phyloP scores from a whole-genome alignment of 2,113 vertebrate species.

The Porphyrio hochstetteri region DNA sequence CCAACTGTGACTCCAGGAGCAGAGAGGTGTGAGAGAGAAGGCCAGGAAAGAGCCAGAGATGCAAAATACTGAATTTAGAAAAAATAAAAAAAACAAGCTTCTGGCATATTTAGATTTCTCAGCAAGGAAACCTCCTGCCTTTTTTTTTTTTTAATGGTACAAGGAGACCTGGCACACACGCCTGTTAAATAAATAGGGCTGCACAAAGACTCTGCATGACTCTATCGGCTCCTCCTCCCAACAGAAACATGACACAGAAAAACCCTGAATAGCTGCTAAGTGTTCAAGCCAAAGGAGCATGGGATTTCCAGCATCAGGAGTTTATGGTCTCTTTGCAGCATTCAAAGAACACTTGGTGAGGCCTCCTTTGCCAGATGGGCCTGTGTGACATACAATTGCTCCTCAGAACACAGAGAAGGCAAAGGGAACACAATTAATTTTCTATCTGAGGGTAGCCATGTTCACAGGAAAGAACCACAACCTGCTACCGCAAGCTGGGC shows the following conservation, averaged over 20 bases:
- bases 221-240: conserved; percentile 14
- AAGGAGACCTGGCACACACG: background rate
- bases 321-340: background rate
- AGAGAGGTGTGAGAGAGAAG: background rate
- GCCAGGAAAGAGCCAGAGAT: background rate
- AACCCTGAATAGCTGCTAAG: conserved; percentile 6
- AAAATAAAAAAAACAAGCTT: background rate
- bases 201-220: conserved; percentile 30
- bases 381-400: background rate
- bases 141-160: background rate
- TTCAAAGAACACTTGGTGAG: background rate
- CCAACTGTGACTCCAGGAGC: background rate
- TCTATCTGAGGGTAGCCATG: background rate
- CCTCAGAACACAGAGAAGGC: background rate
- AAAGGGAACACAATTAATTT: background rate
- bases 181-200: background rate
- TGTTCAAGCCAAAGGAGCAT: background rate
- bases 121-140: background rate
- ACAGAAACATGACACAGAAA: conserved; percentile 16
- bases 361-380: background rate
- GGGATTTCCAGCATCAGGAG: conserved; percentile 1
- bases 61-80: background rate
- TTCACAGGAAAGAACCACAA: background rate
- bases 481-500: background rate
- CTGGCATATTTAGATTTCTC: conserved; percentile 1